Evolutionary conservation across 2,797 vertebrate genomes (phyloP).

Genomic region (Champsocephalus gunnari): DNA sequence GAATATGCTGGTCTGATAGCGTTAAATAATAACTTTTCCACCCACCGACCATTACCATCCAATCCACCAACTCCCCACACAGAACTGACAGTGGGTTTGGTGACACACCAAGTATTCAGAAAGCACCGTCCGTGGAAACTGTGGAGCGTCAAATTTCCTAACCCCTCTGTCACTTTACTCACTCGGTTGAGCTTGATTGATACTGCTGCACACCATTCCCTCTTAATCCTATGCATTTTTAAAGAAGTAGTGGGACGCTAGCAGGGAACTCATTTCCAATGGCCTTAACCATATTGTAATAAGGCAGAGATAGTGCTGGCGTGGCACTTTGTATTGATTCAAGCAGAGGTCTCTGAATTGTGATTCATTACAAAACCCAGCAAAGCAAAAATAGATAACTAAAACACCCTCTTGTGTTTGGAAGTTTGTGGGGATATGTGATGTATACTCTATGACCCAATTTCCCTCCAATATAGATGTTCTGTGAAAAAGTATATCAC

Average conservation of each 20-base stretch:
- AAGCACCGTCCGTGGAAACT: constrained; percentile 53
- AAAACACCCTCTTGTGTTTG: constrained; percentile 38
- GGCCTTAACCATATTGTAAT: constrained; percentile 80
- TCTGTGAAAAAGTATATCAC: constrained; percentile 22
- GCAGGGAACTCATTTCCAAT: constrained; percentile 81
- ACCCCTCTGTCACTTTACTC: constrained; percentile 70
- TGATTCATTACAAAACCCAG: constrained; percentile 81
- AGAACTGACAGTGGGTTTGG: constrained; percentile 7
- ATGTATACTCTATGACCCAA: not conserved
- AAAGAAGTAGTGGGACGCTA: constrained; percentile 75
- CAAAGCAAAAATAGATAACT: constrained; percentile 65
- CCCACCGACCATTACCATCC: constrained; percentile 33
- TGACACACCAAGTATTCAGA: constrained; percentile 37
- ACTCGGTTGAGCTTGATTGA: constrained; percentile 81
- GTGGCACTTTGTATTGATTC: constrained; percentile 76
- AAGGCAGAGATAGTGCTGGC: constrained; percentile 78
- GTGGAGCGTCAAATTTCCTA: constrained; percentile 71
- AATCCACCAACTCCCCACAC: constrained; percentile 12
- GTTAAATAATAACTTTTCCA: constrained; percentile 47
- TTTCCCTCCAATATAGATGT: constrained; percentile 12
- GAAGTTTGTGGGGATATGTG: constrained; percentile 27
- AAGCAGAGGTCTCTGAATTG: constrained; percentile 71
- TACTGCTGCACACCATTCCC: constrained; percentile 69
- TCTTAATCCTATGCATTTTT: constrained; percentile 87
- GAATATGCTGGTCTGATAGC: constrained; percentile 35